Evolutionary conservation across 2,113 vertebrate genomes (phyloP).

Genomic region (Xyrauchen texanus): DNA sequence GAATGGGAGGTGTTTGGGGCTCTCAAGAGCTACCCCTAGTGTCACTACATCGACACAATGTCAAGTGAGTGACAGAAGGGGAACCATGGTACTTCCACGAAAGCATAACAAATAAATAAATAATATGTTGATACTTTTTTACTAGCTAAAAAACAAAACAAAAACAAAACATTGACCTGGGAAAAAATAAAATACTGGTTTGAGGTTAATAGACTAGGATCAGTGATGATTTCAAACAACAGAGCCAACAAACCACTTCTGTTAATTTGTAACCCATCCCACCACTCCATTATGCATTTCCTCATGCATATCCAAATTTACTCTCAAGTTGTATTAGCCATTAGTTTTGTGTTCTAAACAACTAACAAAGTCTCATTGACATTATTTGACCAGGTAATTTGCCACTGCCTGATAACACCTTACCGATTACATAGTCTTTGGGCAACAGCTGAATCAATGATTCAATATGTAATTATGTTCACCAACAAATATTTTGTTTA

Average conservation of each 20-base stretch:
- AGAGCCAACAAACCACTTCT: constrained; percentile 1
- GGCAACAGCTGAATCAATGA: not conserved
- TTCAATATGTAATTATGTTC: constrained; percentile 13
- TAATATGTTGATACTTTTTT: no score
- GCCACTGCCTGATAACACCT: constrained; percentile 17
- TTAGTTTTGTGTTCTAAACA: no score
- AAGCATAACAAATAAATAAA: no score
- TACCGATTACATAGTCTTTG: not conserved
- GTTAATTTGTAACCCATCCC: not conserved
- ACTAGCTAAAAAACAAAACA: no score
- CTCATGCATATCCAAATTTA: constrained; percentile 22
- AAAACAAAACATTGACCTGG: no score
- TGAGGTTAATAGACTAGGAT: no score
- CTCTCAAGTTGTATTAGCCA: not conserved
- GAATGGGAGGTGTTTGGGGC: no score
- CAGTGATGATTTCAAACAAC: not conserved
- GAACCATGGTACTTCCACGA: no score
- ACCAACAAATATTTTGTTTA: constrained; percentile 14
- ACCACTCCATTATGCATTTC: constrained; percentile 1
- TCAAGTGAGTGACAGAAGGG: no score
- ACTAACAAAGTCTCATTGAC: constrained; percentile 24
- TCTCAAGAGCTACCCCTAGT: no score
- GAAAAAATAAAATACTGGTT: no score
- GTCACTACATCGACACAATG: no score
- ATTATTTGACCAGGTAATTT: constrained; percentile 16